phyloP scores from a whole-genome alignment of 1,140 invertebrate genomes.

The Rhopalosiphum maidis region DNA sequence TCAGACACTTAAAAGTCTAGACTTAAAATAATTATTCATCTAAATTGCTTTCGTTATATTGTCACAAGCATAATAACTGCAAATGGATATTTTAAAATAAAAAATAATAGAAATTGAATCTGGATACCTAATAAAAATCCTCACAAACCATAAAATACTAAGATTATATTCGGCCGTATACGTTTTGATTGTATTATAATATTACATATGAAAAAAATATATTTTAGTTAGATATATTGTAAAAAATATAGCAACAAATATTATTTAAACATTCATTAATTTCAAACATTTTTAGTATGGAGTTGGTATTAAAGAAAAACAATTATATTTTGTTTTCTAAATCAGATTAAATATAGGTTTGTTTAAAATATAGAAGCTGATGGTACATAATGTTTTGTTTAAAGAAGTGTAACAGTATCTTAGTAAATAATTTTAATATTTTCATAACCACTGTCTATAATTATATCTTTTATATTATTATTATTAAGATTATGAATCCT shows the following conservation, averaged over 20 bases:
- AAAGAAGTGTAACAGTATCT: not conserved
- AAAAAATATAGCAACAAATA: not conserved
- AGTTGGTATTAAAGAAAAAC: too few species aligned
- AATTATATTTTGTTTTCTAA: not conserved
- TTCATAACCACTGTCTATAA: not conserved
- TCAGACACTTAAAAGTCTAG: not conserved
- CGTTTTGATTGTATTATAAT: too few species aligned
- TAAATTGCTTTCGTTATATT: not conserved
- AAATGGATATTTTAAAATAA: not conserved
- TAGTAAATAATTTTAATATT: not conserved
- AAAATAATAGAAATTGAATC: not conserved
- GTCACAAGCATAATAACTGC: not conserved
- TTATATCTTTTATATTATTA: not conserved
- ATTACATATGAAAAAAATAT: too few species aligned
- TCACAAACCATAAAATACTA: too few species aligned
- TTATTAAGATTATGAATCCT: not conserved
- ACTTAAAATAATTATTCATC: slow-evolving; percentile 11
- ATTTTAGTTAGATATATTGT: not conserved
- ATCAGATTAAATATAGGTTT: not conserved
- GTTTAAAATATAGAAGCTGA: not conserved
- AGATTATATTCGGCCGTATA: too few species aligned
- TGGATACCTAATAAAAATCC: not conserved
- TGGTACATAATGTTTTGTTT: not conserved
- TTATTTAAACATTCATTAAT: not conserved
- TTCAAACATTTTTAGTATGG: not conserved